A percentile compares a stretch with the other conserved stretches of the same genome.
phyloP scores from a whole-genome alignment of 2,888 invertebrate genomes.

The Lymantria monacha region DNA sequence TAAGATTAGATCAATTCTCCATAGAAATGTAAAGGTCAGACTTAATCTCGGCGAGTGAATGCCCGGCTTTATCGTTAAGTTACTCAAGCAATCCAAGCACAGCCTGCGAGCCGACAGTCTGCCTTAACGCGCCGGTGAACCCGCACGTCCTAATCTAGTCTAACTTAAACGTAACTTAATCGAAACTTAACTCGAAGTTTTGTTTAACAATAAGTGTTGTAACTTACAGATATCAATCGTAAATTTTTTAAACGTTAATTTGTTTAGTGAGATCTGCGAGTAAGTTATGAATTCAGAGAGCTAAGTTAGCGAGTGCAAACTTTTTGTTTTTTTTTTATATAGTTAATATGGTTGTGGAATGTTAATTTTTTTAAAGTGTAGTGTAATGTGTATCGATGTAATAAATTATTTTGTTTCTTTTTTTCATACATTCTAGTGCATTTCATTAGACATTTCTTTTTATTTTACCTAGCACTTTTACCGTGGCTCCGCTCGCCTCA shows the following conservation, averaged over 20 bases:
- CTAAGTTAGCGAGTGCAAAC: conserved; percentile 39
- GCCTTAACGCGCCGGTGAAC: conserved; percentile 27
- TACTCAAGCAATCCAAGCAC: conserved; percentile 27
- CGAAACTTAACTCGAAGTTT: conserved; percentile 29
- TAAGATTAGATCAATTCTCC: conserved; percentile 26
- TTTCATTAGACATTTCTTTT: neutral
- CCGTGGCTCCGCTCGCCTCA: too few species aligned
- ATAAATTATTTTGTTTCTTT: neutral
- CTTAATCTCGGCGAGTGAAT: conserved; percentile 29
- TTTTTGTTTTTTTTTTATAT: conserved; percentile 47
- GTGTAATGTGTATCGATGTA: conserved; percentile 26
- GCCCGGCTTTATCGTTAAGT: conserved; percentile 32
- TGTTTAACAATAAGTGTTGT: neutral
- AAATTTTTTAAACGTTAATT: conserved; percentile 42
- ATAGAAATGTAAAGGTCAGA: conserved; percentile 24
- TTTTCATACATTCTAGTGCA: neutral
- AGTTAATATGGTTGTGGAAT: conserved; percentile 42
- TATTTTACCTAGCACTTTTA: neutral
- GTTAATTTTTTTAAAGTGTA: conserved; percentile 44
- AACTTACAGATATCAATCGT: conserved; percentile 31
- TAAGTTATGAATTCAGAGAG: conserved; percentile 28
- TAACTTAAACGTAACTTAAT: conserved; percentile 34
- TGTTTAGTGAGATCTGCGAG: conserved; percentile 12
- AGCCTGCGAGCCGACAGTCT: conserved; percentile 43
- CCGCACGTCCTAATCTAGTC: conserved; percentile 38